Conservation (phyloP, 1,140 invertebrate genomes). For the Patella vulgata region DNA sequence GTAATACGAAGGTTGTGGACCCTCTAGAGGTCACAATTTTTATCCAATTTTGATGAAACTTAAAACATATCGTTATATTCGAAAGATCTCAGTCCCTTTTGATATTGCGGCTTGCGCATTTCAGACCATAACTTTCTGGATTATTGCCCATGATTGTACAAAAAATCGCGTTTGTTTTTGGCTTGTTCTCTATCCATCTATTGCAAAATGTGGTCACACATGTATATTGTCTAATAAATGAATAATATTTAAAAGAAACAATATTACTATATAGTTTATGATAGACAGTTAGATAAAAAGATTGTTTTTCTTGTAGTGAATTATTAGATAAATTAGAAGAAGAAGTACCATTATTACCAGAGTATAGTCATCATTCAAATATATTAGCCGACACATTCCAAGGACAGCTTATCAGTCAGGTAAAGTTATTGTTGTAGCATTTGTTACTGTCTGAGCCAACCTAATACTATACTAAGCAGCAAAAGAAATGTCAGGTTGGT, state of each 20-base stretch:
- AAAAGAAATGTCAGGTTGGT: too few relatives aligned
- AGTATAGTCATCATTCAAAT: slow-evolving; percentile 18
- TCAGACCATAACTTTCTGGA: too few relatives aligned
- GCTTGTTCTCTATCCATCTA: too few relatives aligned
- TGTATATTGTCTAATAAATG: background rate
- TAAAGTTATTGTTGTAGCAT: slow-evolving; percentile 20
- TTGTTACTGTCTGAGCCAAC: background rate
- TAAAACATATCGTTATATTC: too few relatives aligned
- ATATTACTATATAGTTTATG: background rate
- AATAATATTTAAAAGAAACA: background rate
- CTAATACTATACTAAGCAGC: too few relatives aligned
- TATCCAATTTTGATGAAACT: too few relatives aligned
- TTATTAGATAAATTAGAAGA: slow-evolving; percentile 43
- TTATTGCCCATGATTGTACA: too few relatives aligned
- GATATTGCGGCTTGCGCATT: too few relatives aligned
- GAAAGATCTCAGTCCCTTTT: too few relatives aligned
- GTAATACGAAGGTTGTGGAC: too few relatives aligned
- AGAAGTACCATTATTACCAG: slow-evolving; percentile 26
- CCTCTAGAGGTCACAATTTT: too few relatives aligned
- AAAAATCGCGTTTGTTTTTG: too few relatives aligned
- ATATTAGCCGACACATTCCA: slow-evolving; percentile 50
- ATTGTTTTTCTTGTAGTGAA: slow-evolving; percentile 34
- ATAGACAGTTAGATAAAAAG: background rate
- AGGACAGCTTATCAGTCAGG: slow-evolving; percentile 55
- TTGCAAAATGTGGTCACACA: background rate